Evolutionary conservation across 1,140 invertebrate species (phyloP), one percentile per base, ranked within the genome.

Genomic region (Steinernema feltiae): DNA sequence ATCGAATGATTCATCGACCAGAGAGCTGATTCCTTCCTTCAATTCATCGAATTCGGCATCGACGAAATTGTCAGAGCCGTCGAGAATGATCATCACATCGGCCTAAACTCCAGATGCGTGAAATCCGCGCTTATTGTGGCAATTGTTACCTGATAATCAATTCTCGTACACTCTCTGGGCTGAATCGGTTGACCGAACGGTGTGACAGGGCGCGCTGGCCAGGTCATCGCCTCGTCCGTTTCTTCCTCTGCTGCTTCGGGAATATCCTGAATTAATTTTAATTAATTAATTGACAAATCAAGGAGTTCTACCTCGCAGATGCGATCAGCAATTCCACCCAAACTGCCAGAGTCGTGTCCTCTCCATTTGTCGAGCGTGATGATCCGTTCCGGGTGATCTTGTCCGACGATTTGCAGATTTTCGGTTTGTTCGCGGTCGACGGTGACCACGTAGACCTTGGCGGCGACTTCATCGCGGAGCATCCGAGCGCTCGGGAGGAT

Each of bases 1-100:
- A 75, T 85, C 85, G 69, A 85, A 85, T 32, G 83, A 82, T 41
- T 86, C 84, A 76, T 85, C 84, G 30, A 86, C 77, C 21, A 85
- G 72, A 30, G 79, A 77, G 27, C 78, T 83, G 48, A 85, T 63
- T 15, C 84, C 79, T 72, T 85, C 84, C 18, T 85, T 78, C 48
- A 83, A 76, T 21, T 76, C 75, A 15, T 69, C 76, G 70, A 85
- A 85, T 32, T 85, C 78, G 29, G 78, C 76, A 35, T 77, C 63
- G 48, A 75, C 75, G 72, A 86, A 85, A 46, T 85, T 86, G 32
- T 80, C 79, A 30, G 84, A 86, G 12, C 82, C 81, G 75, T 85
- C 84, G 35, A 85, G 48, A 27, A 85, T 73, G 24, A 85, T 74
- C 27, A 85, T 76, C 17, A 85, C 76, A 70, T 85, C 84, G 21